Base-by-base conservation (phyloP, 2,888 invertebrate genomes). In the Melinaea menophilus region DNA sequence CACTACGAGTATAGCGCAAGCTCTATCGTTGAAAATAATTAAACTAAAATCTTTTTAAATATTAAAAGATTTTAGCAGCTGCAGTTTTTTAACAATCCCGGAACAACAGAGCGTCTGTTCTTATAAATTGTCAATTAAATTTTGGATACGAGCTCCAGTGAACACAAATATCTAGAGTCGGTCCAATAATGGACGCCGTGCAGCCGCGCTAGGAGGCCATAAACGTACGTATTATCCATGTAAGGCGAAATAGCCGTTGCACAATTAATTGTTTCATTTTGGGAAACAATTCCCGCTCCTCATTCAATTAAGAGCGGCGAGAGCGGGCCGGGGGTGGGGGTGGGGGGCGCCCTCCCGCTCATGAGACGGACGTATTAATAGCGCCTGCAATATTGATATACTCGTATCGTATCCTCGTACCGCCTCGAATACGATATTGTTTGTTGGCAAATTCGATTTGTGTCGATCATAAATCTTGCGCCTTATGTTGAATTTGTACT, bases 191-290 rank as follows among this genome's bases (percentile, higher is more conserved):
- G 88, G 89, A 88, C 86, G 88, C 80, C 83, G 81, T 88, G 89
- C 89, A 90, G 87, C 88, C 90, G 87, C 90, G 90, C 88, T 90
- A 90, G 90, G 88, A 88, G 88, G 83, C 89, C 84, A 90, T 90
- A 90, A 90, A 90, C 90, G 90, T 87, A 88, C 90, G 89, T 89
- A 90, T 90, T 90, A 90, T 90, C 90, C 90, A 90, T 90, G 90
- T 90, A 90, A 90, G 90, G 89, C 90, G 88, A 84, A 88, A 90
- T 90, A 89, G 90, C 90, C 90, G 90, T 90, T 90, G 90, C 90
- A 90, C 90, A 90, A 90, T 90, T 90, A 90, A 90, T 90, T 90
- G 90, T 90, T 90, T 90, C 90, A 90, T 90, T 90, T 90, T 90
- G 90, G 90, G 90, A 90, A 90, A 90, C 90, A 90, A 90, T 90